phyloP scores from a whole-genome alignment of 23 tunicate genomes.

The Oikopleura albicans region DNA sequence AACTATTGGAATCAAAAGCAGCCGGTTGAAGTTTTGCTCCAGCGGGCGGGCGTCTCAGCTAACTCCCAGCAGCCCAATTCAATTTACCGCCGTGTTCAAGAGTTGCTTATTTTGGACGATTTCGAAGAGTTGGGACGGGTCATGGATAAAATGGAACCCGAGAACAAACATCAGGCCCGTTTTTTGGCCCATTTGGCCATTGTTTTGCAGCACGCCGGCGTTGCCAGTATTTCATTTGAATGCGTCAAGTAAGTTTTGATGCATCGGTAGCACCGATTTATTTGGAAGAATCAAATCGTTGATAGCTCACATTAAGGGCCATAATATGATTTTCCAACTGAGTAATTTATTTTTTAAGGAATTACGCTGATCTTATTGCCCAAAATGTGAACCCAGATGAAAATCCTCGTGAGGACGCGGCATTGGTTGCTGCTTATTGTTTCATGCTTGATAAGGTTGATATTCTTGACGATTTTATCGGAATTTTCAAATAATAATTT shows the following conservation, averaged over 20 bases:
- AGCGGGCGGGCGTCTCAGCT: background rate
- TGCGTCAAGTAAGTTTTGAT: background rate
- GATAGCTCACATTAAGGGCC: too few relatives aligned
- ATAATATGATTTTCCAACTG: too few relatives aligned
- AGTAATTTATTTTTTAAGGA: too few relatives aligned
- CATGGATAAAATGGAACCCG: background rate
- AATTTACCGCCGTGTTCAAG: background rate
- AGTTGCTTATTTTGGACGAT: background rate
- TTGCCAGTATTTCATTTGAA: background rate
- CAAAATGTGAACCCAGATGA: background rate
- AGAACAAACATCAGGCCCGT: slow-evolving; percentile 6
- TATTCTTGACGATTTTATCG: background rate
- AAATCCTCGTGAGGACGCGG: background rate
- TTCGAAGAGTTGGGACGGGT: background rate
- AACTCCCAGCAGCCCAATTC: background rate
- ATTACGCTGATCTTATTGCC: background rate
- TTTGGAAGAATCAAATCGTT: too few relatives aligned
- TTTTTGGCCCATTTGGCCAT: background rate
- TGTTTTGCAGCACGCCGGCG: background rate
- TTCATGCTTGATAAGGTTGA: background rate
- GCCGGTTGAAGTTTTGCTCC: background rate
- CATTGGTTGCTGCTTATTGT: background rate
- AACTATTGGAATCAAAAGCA: background rate
- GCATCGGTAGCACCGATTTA: too few relatives aligned
- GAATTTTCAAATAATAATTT: background rate